phyloP scores from a whole-genome alignment of 2,888 invertebrate genomes.

The Ophion costatus region DNA sequence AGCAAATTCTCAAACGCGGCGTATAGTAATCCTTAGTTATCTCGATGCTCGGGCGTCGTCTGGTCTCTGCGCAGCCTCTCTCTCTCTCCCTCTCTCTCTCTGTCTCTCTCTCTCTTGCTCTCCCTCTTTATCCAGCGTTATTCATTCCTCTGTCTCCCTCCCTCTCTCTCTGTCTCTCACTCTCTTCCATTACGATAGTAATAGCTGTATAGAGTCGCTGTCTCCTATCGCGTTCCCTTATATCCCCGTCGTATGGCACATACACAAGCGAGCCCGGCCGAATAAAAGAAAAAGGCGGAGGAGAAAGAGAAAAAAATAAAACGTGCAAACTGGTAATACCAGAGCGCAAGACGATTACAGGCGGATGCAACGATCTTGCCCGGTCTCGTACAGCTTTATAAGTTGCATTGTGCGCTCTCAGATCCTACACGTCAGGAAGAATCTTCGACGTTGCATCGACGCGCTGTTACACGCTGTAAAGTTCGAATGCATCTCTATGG shows the following conservation, averaged over 20 bases:
- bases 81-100: conserved; percentile 37
- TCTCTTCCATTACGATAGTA: conserved; percentile 52
- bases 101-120: not conserved
- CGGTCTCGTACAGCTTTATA: conserved; percentile 62
- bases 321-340: conserved; percentile 70
- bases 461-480: conserved; percentile 20
- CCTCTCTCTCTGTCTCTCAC: conserved; percentile 26
- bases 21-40: conserved; percentile 69
- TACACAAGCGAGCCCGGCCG: conserved; percentile 17
- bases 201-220: conserved; percentile 44
- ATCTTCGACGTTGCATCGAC: conserved; percentile 39
- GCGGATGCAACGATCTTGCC: conserved; percentile 60
- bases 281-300: conserved; percentile 37
- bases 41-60: conserved; percentile 60
- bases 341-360: conserved; percentile 70
- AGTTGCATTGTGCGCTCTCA: conserved; percentile 64
- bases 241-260: conserved; percentile 48
- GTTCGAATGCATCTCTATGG: conserved; percentile 22
- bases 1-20: conserved; percentile 69
- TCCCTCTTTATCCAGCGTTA: not conserved
- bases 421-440: conserved; percentile 46
- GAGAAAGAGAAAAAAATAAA: conserved; percentile 55
- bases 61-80: conserved; percentile 42
- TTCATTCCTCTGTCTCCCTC: conserved; percentile 40
- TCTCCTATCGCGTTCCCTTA: conserved; percentile 53